Conservation (phyloP, 2,888 invertebrate genomes). For the Drosophila infuscata region DNA sequence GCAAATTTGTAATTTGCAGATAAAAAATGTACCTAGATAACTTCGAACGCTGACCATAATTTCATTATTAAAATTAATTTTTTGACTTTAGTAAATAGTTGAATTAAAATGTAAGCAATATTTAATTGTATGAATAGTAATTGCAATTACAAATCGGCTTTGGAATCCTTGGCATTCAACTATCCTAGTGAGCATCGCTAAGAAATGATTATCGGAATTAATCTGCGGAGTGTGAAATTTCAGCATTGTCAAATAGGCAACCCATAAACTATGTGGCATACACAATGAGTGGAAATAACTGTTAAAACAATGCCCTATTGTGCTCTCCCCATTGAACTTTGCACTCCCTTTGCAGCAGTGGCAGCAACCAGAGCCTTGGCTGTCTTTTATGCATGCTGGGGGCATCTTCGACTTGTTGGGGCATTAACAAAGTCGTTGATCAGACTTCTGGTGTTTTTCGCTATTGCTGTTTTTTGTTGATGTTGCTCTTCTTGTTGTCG, state of each 20-base stretch:
- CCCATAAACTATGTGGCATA: neutral
- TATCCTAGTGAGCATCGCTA: conserved; percentile 1
- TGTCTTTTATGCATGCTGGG: conserved; percentile 50
- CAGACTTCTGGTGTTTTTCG: conserved; percentile 29
- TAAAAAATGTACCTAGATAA: neutral
- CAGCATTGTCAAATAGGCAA: conserved; percentile 22
- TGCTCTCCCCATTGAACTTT: neutral
- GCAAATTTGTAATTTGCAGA: neutral
- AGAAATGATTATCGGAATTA: conserved; percentile 10
- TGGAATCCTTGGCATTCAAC: neutral
- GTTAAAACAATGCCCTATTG: neutral
- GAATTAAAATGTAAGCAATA: neutral
- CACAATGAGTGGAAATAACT: conserved; percentile 12
- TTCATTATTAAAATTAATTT: neutral
- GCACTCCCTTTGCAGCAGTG: neutral
- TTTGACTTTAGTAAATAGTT: neutral
- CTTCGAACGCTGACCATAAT: neutral
- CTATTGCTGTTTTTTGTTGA: conserved; percentile 10
- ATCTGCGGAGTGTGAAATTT: conserved; percentile 4
- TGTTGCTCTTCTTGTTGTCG: conserved; percentile 15
- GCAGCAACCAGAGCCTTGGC: conserved; percentile 10
- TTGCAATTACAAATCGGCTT: neutral
- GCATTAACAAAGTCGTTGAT: conserved; percentile 76
- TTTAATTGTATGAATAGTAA: neutral
- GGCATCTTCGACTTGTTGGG: conserved; percentile 59